Base-by-base conservation (phyloP, 2,888 invertebrate species). In the Patella caerulea region DNA sequence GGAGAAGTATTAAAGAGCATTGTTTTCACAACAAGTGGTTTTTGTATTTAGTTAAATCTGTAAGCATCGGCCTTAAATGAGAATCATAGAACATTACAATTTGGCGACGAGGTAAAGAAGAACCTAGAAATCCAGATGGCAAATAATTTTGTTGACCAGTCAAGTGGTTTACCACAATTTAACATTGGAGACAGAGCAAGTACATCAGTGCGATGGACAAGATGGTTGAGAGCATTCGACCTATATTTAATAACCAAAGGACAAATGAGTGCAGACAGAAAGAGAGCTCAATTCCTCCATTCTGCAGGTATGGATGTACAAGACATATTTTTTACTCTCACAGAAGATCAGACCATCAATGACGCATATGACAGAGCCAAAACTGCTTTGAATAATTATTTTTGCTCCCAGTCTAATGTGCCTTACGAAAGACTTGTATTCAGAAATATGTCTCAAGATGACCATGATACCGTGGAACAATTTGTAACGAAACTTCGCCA, bases 71-170 rank as follows among this genome's bases (percentile, higher is more conserved):
- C n/a, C n/a, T n/a, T n/a, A n/a, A n/a, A n/a, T n/a, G n/a, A n/a
- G n/a, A n/a, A n/a, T 29, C 5, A 59, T 59, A 15, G 5, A 14
- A 15, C 11, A 4, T n/a, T 59, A 59, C 59, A 59, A 59, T n/a
- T 59, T 14, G 59, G 15, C 59, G 59, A 59, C 59, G 59, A 59
- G 59, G 59, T 59, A 59, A n/a, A n/a, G 59, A 59, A 59, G 59
- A 59, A 59, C 59, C 56, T 55, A 17, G 12, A 55, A n/a, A 56
- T 17, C 4, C 3, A 56, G 56, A 56, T 56, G 56, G 56, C 9
- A 17, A 4, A 2, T 56, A 56, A 14, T 56, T 56, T 5, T 56
- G 15, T n/a, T 56, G 56, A 56, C 2, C 14, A 17, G n/a, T 17
- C 56, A 56, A 56, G 56, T 56, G 56, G 56, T 56, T 56, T 56